Evolutionary conservation across 1,140 invertebrate genomes (phyloP).

Genomic region (Bombus affinis): DNA sequence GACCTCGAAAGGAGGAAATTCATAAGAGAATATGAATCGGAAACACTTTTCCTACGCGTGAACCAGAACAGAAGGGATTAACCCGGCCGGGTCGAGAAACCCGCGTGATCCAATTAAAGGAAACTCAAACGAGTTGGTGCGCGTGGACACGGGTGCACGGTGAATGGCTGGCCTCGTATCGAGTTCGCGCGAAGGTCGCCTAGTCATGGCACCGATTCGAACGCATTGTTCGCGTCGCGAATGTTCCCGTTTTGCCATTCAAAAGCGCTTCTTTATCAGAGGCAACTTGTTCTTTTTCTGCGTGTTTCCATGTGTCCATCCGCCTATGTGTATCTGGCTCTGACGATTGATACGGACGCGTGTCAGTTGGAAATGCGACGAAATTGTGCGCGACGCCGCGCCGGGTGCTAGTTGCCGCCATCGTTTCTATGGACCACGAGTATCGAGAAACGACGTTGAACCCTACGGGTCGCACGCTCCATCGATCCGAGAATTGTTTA

Average conservation of each 20-base stretch:
- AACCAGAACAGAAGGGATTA: constrained; percentile 22
- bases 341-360: constrained; percentile 16
- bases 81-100: constrained; percentile 4
- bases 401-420: constrained; percentile 23
- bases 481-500: constrained; percentile 59
- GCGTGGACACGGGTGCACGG: not conserved
- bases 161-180: constrained; percentile 46
- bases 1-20: not conserved
- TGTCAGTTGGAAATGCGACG: constrained; percentile 14
- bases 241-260: constrained; percentile 17
- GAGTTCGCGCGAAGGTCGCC: constrained; percentile 38
- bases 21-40: not conserved
- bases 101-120: constrained; percentile 39
- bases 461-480: not conserved
- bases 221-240: constrained; percentile 15
- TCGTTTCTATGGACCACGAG: constrained; percentile 28
- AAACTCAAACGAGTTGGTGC: constrained; percentile 3
- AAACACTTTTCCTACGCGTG: not conserved
- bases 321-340: not conserved
- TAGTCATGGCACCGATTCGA: constrained; percentile 33
- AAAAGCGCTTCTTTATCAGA: constrained; percentile 16
- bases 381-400: constrained; percentile 22
- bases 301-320: not conserved
- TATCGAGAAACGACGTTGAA: constrained; percentile 43
- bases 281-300: not conserved